Evolutionary conservation across 2,888 invertebrate species (phyloP), one percentile per base, ranked within the genome.

Genomic region (Oscheius sp.): DNA sequence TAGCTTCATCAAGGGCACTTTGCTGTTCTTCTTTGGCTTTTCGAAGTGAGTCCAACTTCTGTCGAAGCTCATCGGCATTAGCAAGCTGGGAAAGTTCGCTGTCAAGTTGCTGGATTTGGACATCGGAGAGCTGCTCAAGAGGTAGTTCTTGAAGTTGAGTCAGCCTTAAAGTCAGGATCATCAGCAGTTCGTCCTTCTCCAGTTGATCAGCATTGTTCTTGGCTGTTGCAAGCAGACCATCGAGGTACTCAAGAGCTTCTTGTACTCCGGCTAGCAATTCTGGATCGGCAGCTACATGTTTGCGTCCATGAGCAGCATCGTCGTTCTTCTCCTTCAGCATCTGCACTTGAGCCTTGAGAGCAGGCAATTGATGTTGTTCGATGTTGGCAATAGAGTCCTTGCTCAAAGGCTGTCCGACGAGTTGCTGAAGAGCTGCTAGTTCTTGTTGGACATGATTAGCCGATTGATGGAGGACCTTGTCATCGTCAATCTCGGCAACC

Each of bases 391-490:
- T 62, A 29, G 55, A 42, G 1, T 70, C 70, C 55, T 51, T 50
- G 60, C 55, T 75, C 33, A 51, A 57, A 48, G 76, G 72, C 51
- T 74, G 58, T 53, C 66, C 68, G 48, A 78, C 75, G 50, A 68
- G 51, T 32, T 75, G 77, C 62, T 76, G 73, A 11, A 78, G 70
- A 59, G 50, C 73, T 2, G 73, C 79, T 47, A 79, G 70, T 71
- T 83, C 81, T 37, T 81, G 73, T 35, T 74, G 63, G 57, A 84
- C 74, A 62, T 80, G 81, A 51, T 77, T 75, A 51, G 76, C 73
- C 11, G 80, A 80, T 21, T 84, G 80, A 59, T 70, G 73, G 47
- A 82, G 71, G 66, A 81, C 75, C 59, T 79, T 73, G 55, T 82
- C 80, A 62, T 81, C 80, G 33, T 79, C 76, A 59, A 81, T 73